phyloP scores from a whole-genome alignment of 2,797 vertebrate species.

The Cheirogaleus major region DNA sequence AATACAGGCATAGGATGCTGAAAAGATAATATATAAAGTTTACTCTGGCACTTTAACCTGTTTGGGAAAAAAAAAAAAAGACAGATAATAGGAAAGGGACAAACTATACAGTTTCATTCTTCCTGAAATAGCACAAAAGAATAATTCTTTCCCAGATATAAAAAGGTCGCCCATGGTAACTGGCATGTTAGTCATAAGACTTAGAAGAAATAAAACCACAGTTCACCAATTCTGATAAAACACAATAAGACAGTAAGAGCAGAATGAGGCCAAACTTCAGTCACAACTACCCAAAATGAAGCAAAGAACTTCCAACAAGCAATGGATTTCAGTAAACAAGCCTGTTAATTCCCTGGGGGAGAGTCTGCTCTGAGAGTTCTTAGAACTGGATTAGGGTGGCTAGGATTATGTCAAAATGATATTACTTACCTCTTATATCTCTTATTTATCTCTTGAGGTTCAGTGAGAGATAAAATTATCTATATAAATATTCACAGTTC shows the following conservation, averaged over 20 bases:
- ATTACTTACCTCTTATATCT: background rate
- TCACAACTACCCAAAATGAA: background rate
- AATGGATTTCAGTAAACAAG: background rate
- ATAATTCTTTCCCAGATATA: background rate
- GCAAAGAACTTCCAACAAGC: background rate
- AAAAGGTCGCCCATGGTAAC: background rate
- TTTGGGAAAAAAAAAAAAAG: background rate
- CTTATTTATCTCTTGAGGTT: background rate
- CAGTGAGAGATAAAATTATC: background rate
- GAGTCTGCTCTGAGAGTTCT: background rate
- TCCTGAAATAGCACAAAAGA: background rate
- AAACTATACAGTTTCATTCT: background rate
- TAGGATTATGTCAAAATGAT: background rate
- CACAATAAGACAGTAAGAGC: background rate
- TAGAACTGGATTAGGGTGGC: background rate
- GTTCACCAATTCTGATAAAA: background rate
- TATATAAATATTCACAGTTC: constrained; percentile 6
- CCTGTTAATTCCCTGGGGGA: background rate
- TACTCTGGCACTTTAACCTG: background rate
- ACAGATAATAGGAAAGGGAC: background rate
- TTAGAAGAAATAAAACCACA: constrained; percentile 29
- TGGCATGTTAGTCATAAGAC: background rate
- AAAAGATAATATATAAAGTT: background rate
- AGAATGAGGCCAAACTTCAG: background rate
- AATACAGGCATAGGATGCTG: background rate